These are phyloP conservation scores for Polyommatus iphigenia DNA, from an alignment of 2,888 invertebrate species.

Conservation along the genomic window DNA sequence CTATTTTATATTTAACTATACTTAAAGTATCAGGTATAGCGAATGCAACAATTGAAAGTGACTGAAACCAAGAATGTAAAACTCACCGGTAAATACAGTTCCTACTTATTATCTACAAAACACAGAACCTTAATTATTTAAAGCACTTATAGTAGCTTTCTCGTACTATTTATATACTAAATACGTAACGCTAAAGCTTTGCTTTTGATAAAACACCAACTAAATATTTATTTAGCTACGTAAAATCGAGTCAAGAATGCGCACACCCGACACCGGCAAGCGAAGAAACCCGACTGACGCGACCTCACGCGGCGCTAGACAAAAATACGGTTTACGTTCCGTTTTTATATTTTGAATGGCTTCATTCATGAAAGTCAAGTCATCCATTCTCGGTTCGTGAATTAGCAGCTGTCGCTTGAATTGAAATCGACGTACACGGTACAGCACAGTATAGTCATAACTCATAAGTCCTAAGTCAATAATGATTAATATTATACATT, in stretches of 20 bases:
- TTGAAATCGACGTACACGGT: no score
- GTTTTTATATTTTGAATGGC: constrained; percentile 35
- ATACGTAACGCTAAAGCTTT: constrained; percentile 27
- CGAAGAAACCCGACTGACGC: constrained; percentile 75
- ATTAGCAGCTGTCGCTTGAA: no score
- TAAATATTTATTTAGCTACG: constrained; percentile 57
- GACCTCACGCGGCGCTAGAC: constrained; percentile 56
- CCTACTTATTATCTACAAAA: constrained; percentile 3
- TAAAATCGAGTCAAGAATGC: constrained; percentile 62
- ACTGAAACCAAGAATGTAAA: constrained; percentile 32
- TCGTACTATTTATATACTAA: constrained; percentile 11
- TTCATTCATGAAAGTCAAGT: constrained; percentile 34
- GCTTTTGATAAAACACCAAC: constrained; percentile 24
- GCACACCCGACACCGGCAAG: constrained; percentile 65
- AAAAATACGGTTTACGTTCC: constrained; percentile 52
- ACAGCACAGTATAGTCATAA: no score
- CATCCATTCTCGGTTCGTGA: not conserved
- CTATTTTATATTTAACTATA: not conserved
- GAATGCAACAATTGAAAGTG: constrained; percentile 7
- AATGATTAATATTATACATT: no score
- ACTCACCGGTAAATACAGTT: constrained; percentile 58
- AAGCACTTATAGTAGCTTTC: constrained; percentile 10
- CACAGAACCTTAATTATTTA: constrained; percentile 19
- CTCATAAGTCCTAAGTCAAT: no score
- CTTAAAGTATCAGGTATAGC: not conserved